Evolutionary conservation across 2,113 vertebrate species (phyloP).

Genomic region (Chaetura pelagica): DNA sequence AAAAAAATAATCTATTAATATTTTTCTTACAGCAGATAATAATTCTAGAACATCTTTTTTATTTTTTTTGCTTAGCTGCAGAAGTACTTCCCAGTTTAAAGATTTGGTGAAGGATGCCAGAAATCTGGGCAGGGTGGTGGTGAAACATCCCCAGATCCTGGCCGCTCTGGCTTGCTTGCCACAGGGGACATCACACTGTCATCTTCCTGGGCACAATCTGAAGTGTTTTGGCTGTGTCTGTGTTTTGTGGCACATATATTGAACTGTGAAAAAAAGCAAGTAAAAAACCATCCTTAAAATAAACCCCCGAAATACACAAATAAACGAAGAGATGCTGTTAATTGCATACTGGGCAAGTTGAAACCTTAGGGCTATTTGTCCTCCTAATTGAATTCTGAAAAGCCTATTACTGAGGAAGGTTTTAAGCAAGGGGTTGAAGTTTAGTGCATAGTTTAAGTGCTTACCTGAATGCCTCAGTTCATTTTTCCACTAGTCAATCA

Average conservation of each 20-base stretch:
- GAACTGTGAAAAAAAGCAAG: not conserved
- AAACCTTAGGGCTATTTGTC: not conserved
- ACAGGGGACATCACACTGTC: not conserved
- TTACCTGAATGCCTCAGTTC: not conserved
- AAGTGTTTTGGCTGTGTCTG: not conserved
- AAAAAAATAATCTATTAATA: not conserved
- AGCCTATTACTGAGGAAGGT: not conserved
- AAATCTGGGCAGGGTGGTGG: not conserved
- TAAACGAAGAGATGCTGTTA: not conserved
- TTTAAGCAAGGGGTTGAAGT: not conserved
- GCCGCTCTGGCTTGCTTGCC: not conserved
- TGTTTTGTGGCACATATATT: rapidly evolving
- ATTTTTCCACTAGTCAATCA: not conserved
- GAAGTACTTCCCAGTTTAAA: not conserved
- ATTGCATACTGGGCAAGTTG: not conserved
- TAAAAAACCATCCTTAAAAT: not conserved
- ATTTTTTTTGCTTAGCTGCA: not conserved
- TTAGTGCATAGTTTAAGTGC: not conserved
- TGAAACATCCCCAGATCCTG: not conserved
- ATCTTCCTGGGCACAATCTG: not conserved
- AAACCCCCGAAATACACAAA: not conserved
- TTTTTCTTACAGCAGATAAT: not conserved
- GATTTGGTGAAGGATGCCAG: not conserved
- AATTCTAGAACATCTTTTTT: not conserved
- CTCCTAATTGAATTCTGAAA: not conserved